These are phyloP conservation scores for Eilema griseolum DNA, from an alignment of 2,888 invertebrate genomes.

Conservation along the genomic window DNA sequence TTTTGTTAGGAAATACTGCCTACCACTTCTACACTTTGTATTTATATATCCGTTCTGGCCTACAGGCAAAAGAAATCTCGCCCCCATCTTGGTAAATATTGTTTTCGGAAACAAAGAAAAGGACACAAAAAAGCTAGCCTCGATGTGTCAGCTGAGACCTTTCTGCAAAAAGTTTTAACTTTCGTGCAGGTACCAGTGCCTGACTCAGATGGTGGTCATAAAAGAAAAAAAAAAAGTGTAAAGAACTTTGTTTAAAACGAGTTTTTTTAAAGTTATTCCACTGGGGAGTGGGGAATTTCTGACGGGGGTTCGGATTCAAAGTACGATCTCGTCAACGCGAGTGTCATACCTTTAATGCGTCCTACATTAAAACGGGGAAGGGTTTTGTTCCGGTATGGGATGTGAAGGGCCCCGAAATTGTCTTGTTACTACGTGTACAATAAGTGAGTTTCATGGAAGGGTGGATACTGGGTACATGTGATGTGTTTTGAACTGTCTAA, in stretches of 20 bases:
- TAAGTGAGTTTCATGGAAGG: background rate
- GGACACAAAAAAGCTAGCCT: constrained; percentile 12
- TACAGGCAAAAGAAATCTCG: background rate
- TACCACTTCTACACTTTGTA: background rate
- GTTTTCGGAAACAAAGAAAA: constrained; percentile 29
- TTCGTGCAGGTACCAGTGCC: constrained; percentile 36
- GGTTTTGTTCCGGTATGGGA: constrained; percentile 2
- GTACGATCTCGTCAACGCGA: constrained; percentile 3
- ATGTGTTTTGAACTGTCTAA: background rate
- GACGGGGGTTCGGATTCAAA: background rate
- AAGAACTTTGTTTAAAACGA: constrained; percentile 29
- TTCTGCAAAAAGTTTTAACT: constrained; percentile 40
- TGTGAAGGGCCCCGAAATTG: background rate
- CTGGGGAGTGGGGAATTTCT: constrained; percentile 16
- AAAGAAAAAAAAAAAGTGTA: constrained; percentile 38
- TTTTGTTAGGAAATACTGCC: background rate
- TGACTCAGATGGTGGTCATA: constrained; percentile 37
- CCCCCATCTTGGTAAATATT: constrained; percentile 15
- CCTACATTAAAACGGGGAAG: constrained; percentile 1
- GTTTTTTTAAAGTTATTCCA: constrained; percentile 22
- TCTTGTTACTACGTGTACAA: background rate
- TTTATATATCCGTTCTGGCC: background rate
- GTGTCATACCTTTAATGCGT: constrained; percentile 7
- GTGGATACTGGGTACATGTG: background rate
- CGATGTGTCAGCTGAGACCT: constrained; percentile 40